Evolutionary conservation across 2,888 invertebrate genomes (phyloP).

Genomic region (Pocota personata): DNA sequence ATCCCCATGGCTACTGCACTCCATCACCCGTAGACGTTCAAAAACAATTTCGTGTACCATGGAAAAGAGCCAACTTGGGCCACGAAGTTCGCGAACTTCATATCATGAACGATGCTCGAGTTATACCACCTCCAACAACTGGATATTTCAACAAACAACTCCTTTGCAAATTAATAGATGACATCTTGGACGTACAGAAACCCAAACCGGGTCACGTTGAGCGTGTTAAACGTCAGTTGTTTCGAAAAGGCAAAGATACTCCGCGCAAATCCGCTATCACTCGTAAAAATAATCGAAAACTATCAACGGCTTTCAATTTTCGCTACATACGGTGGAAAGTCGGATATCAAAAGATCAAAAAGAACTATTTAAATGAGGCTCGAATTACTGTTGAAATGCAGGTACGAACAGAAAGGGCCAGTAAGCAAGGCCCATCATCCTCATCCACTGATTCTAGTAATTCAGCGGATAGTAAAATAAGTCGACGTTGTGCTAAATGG

Average conservation of each 20-base stretch:
- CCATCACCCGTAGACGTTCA: neutral
- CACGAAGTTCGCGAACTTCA: conserved; percentile 38
- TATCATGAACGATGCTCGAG: conserved; percentile 27
- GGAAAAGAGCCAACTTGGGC: conserved; percentile 38
- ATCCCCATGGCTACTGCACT: conserved; percentile 45
- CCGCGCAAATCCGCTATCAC: conserved; percentile 73
- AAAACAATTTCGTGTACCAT: neutral
- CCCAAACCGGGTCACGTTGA: conserved; percentile 6
- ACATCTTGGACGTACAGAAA: conserved; percentile 35
- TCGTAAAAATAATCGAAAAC: conserved; percentile 53
- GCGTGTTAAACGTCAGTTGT: conserved; percentile 77
- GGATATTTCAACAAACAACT: conserved; percentile 42
- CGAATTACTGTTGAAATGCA: conserved; percentile 45
- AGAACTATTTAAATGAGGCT: conserved; percentile 74
- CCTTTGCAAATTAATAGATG: conserved; percentile 40
- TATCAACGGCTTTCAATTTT: conserved; percentile 74
- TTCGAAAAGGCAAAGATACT: conserved; percentile 66
- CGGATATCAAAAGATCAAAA: conserved; percentile 70
- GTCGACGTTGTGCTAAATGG: neutral
- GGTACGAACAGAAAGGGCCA: neutral
- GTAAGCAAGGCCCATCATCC: neutral
- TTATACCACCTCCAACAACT: conserved; percentile 48
- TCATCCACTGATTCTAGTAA: conserved; percentile 1
- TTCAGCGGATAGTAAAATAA: neutral
- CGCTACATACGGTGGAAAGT: conserved; percentile 71